phyloP scores from a whole-genome alignment of 2,888 invertebrate genomes.

The Apotomis capreana region DNA sequence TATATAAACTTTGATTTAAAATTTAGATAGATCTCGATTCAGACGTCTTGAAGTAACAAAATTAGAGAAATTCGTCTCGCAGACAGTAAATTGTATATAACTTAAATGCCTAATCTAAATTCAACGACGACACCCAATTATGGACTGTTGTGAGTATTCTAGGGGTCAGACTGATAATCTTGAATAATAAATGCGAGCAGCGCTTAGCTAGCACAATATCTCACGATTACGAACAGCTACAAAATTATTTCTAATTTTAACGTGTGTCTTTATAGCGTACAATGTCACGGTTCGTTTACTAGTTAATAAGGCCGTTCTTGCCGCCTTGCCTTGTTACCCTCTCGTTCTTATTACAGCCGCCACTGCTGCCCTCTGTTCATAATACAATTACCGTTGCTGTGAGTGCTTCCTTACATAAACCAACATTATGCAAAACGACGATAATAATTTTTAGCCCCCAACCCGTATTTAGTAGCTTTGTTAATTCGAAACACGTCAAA shows the following conservation, averaged over 20 bases:
- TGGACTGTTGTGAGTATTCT: too few relatives aligned
- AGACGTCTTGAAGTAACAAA: too few relatives aligned
- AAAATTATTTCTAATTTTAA: slow-evolving; percentile 9
- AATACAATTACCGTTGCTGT: slow-evolving; percentile 61
- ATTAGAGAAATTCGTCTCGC: too few relatives aligned
- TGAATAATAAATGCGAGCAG: too few relatives aligned
- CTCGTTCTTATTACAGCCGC: slow-evolving; percentile 51
- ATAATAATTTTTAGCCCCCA: slow-evolving; percentile 18
- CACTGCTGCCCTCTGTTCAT: slow-evolving; percentile 52
- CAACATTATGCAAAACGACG: slow-evolving; percentile 62
- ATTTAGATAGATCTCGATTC: too few relatives aligned
- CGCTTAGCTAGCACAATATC: too few relatives aligned
- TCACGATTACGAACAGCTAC: too few relatives aligned
- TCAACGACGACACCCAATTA: too few relatives aligned
- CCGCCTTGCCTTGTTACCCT: slow-evolving; percentile 50
- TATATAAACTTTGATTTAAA: too few relatives aligned
- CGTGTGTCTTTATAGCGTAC: slow-evolving; percentile 27
- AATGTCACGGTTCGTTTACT: slow-evolving; percentile 32
- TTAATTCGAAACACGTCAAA: slow-evolving; percentile 12
- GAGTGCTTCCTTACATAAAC: slow-evolving; percentile 69
- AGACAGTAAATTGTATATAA: too few relatives aligned
- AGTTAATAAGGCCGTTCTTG: slow-evolving; percentile 33
- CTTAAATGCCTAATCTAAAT: too few relatives aligned
- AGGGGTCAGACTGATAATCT: too few relatives aligned
- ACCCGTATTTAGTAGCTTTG: not conserved